Base-by-base conservation (phyloP, 92 coral and sea anemone species). In the Porites evermanni region DNA sequence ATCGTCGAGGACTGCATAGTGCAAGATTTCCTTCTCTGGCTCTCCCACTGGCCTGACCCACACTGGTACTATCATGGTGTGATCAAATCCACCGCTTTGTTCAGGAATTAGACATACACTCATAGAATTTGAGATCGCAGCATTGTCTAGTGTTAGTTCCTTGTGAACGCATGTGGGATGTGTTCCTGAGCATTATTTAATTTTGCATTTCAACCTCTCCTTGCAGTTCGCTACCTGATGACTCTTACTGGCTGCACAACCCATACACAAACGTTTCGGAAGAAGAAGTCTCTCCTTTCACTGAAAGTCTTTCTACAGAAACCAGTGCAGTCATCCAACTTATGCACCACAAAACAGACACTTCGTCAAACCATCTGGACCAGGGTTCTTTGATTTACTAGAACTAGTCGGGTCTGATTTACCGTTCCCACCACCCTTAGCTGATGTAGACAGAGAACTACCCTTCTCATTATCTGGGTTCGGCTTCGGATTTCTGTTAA, bases 141-240 rank as follows among this genome's bases (percentile, higher is more conserved):
- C 64, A 51, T 52, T 17, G 19, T 83, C 52, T 51, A 17, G 47
- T 24, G 44, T 72, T 53, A 9, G 56, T 18, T 83, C 80, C 53
- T 20, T 21, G 54, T 74, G 87, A n/a, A 83, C 83, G 67, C 67
- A 83, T 11, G 87, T 83, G 23, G 80, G 84, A 47, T 73, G 87
- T 8, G 38, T 20, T 83, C 44, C 18, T 56, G 67, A 72, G 60
- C 87, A 29, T 29, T 29, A 29, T 29, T 29, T 29, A 29, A 29
- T 29, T 29, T 29, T 29, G 32, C 32, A 29, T 29, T 29, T 29
- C 32, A 29, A 29, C 32, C 32, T 29, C 32, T 29, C 32, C 32
- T 29, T 29, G 32, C 32, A 29, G 32, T 29, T 29, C 32, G 32
- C 3, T 29, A 29, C 32, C 32, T 29, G 32, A 29, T 29, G 32